Evolutionary conservation across 1,140 invertebrate genomes (phyloP), one percentile per base, ranked within the genome.

Genomic region (Palaemon carinicauda): DNA sequence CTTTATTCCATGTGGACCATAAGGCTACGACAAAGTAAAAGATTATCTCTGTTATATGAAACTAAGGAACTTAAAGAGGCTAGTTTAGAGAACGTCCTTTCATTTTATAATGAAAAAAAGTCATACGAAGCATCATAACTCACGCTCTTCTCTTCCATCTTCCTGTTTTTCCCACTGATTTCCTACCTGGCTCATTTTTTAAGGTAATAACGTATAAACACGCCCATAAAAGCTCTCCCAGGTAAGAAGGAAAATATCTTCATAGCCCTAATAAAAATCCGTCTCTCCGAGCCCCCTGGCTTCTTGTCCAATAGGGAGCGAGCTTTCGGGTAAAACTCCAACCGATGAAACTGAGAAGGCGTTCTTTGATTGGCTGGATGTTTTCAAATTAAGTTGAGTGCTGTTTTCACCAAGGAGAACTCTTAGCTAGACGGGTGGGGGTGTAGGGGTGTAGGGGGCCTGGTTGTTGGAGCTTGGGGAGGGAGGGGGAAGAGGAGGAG

Each of bases 361-460:
- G 19, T 83, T 83, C 82, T 83, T 83, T 83, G 82, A 83, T 83
- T 83, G 82, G 82, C 75, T 50, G 82, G 71, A 75, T 83, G 82
- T 83, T 83, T 83, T 83, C 82, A 83, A 83, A 83, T 83, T 83
- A 83, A 83, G 71, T 83, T 83, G 82, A 83, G 82, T 83, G 82
- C 82, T 83, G 82, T 83, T 83, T 83, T 83, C 82, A 83, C 21
- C 15, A 41, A 41, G 41, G 41, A 41, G 41, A 12, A 41, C 41
- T 41, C 41, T 41, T 41, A 41, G n/a, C n/a, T n/a, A n/a, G 41
- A 12, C 41, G 41, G 41, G 41, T 12, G 41, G 41, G 12, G 41
- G 7, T 41, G 41, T 41, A 12, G 41, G 12, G 0, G 41, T 5
- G 41, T 41, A 41, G 41, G 41, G 41, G 41, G 41, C 12, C n/a